Evolutionary conservation across 2,888 invertebrate species (phyloP).

Genomic region (Ophion slaviceki): DNA sequence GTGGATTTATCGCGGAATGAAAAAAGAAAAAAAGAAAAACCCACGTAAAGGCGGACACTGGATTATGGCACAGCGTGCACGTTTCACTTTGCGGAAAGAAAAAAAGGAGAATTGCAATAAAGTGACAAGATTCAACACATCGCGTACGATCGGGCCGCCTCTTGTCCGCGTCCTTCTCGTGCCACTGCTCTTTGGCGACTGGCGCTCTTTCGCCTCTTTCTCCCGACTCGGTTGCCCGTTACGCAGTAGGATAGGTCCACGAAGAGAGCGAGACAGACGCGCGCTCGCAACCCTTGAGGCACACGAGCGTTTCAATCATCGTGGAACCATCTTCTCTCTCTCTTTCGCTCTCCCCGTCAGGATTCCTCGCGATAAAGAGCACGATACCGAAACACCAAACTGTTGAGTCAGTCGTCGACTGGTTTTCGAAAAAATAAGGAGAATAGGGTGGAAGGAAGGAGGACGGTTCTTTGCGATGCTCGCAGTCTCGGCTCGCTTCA

Average conservation of each 20-base stretch:
- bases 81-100: neutral
- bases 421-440: neutral
- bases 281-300: neutral
- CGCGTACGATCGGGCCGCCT: conserved; percentile 24
- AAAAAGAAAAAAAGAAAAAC: neutral
- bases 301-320: conserved; percentile 13
- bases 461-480: too few species aligned
- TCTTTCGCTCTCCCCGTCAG: neutral
- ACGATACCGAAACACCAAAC: neutral
- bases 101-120: neutral
- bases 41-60: neutral
- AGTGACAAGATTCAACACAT: neutral
- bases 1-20: neutral
- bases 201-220: conserved; percentile 39
- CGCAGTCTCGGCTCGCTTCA: neutral
- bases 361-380: neutral
- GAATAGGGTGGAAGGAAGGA: neutral
- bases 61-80: neutral
- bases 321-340: neutral
- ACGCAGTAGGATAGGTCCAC: conserved; percentile 47
- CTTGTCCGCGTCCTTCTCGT: conserved; percentile 5
- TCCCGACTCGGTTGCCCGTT: conserved; percentile 26
- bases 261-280: conserved; percentile 13
- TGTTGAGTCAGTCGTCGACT: neutral
- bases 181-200: conserved; percentile 24